Conservation (phyloP, 1,140 invertebrate genomes). For the Psix sp. region DNA sequence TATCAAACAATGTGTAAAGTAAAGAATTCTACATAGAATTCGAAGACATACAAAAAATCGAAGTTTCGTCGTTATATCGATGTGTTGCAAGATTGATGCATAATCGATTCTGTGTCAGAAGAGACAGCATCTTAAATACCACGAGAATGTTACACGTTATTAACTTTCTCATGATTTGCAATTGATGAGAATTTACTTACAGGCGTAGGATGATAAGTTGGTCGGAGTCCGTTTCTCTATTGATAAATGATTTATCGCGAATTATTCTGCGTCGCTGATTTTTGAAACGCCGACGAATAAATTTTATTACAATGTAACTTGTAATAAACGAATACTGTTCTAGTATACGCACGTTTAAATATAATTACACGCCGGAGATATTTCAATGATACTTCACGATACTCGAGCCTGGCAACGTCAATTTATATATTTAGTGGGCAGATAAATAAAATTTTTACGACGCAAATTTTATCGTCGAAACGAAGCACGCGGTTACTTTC, state of each 20-base stretch:
- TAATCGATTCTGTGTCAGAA: slow-evolving; percentile 5
- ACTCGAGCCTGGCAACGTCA: slow-evolving; percentile 1
- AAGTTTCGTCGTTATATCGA: too few species aligned
- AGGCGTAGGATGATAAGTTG: slow-evolving; percentile 51
- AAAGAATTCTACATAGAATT: too few species aligned
- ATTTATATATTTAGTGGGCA: too few species aligned
- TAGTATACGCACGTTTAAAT: slow-evolving; percentile 9
- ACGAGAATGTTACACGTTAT: slow-evolving; percentile 37
- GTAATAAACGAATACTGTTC: slow-evolving; percentile 27
- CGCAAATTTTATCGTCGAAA: too few species aligned
- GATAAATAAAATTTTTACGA: too few species aligned
- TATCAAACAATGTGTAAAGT: too few species aligned
- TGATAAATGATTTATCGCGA: slow-evolving; percentile 53
- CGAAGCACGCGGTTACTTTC: too few species aligned
- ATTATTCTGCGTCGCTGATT: slow-evolving; percentile 35
- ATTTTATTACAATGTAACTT: slow-evolving; percentile 32
- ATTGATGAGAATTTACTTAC: slow-evolving; percentile 52
- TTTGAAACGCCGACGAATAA: slow-evolving; percentile 32
- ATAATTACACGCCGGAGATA: slow-evolving; percentile 25
- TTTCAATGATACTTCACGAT: slow-evolving; percentile 30
- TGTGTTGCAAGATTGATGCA: slow-evolving; percentile 40
- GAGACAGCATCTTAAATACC: slow-evolving; percentile 39
- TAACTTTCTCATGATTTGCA: slow-evolving; percentile 55
- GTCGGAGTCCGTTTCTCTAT: slow-evolving; percentile 44
- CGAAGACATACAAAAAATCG: too few species aligned